Percentiles rank a stretch among this genome's conserved stretches.
Conservation (phyloP, 2,888 invertebrate genomes). For the Napeogenes inachia region DNA sequence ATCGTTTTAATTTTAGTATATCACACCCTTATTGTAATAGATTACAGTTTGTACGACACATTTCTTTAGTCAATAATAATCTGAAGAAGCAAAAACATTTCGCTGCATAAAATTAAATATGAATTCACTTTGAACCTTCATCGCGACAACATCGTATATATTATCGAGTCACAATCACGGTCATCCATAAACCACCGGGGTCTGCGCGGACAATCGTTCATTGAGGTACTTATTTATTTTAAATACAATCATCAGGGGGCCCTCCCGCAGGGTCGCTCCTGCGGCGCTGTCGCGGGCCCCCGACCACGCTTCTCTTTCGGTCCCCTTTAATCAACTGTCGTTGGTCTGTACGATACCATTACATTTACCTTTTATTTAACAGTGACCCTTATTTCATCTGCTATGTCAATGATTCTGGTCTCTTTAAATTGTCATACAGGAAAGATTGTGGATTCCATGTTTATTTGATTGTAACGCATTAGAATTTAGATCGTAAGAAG, state of each 20-base stretch:
- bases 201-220: slow-evolving; percentile 74
- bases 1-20: slow-evolving; percentile 24
- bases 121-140: slow-evolving; percentile 19
- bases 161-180: slow-evolving; percentile 51
- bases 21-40: slow-evolving; percentile 8
- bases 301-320: slow-evolving; percentile 70
- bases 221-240: slow-evolving; percentile 78
- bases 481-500: slow-evolving; percentile 56
- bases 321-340: slow-evolving; percentile 77
- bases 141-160: slow-evolving; percentile 42
- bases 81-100: neutral
- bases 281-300: slow-evolving; percentile 74
- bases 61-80: neutral
- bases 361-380: slow-evolving; percentile 33
- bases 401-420: neutral
- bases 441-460: slow-evolving; percentile 47
- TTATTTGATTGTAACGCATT: slow-evolving; percentile 65
- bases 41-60: neutral
- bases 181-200: slow-evolving; percentile 58
- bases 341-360: slow-evolving; percentile 62
- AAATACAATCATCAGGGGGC: slow-evolving; percentile 76
- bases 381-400: slow-evolving; percentile 24
- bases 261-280: slow-evolving; percentile 66
- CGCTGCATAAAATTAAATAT: slow-evolving; percentile 11
- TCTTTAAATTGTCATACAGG: slow-evolving; percentile 37